phyloP scores from a whole-genome alignment of 30 jellyfish, hydroid and myxozoan species.

The Aurelia coerulea region DNA sequence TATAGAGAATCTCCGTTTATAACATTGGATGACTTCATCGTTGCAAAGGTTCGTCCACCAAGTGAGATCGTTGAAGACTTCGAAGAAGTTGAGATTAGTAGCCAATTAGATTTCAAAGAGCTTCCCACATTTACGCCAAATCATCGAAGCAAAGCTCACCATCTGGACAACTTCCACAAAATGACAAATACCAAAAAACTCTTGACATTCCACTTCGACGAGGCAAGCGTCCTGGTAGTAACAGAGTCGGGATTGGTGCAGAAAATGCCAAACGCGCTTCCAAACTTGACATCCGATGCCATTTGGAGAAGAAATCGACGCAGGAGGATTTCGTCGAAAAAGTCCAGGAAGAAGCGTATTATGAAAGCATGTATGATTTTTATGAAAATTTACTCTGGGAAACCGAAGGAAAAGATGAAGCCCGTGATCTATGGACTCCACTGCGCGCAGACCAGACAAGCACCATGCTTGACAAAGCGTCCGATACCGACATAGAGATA shows the following conservation, averaged over 20 bases:
- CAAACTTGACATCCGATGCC: neutral
- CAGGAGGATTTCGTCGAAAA: too few relatives aligned
- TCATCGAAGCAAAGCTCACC: conserved; percentile 31
- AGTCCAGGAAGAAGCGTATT: too few relatives aligned
- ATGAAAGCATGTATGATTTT: too few relatives aligned
- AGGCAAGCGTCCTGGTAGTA: conserved; percentile 2
- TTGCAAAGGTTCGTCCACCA: conserved; percentile 2
- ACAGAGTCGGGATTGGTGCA: conserved; percentile 6
- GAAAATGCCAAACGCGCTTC: conserved; percentile 7
- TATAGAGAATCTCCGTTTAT: conserved; percentile 49
- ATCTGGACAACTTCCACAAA: conserved; percentile 14
- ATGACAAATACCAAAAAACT: neutral
- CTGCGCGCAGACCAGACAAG: too few relatives aligned
- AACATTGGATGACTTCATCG: conserved; percentile 31
- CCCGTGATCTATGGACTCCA: too few relatives aligned
- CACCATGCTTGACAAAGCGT: neutral
- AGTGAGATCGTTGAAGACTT: neutral
- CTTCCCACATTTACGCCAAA: conserved; percentile 9
- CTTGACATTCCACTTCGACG: conserved; percentile 11
- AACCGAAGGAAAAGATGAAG: too few relatives aligned
- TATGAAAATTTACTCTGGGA: too few relatives aligned
- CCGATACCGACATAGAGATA: neutral
- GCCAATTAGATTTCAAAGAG: neutral
- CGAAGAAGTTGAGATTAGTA: conserved; percentile 7
- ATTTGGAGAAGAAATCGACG: neutral